Base-by-base conservation (phyloP, 2,797 vertebrate genomes). In the Pteropus rufus region DNA sequence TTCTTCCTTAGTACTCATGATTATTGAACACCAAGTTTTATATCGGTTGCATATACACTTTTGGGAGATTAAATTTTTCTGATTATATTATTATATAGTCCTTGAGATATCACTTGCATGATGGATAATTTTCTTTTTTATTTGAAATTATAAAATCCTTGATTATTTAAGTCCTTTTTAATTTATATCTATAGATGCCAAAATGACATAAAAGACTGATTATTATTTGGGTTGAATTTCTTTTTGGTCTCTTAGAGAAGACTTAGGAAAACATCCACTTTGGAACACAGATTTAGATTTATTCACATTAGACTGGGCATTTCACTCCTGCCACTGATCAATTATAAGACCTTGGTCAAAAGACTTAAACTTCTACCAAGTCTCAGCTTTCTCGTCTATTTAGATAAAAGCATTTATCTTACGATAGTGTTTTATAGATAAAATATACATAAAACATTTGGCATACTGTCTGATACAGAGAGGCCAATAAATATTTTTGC, bases 151-250 rank as follows among this genome's bases (percentile, higher is more conserved):
- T 97, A 97, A 97, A 93, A 97, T 69, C 24, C 70, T 86, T 98
- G 92, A 97, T 98, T 97, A 97, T 97, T 97, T 97, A 97, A 95
- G 92, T 41, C 3, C 1, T 97, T 98, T 89, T 96, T 91, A 98
- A 95, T 97, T 84, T 86, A 92, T 56, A 94, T 90, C 52, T 97
- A 96, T 88, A 98, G 80, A 80, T 96, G 83, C 54, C 93, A 97
- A 97, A 97, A 94, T 91, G 96, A 86, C 87, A 96, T 97, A 95
- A 97, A 97, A 82, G 8, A 1, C 34, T 93, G 67, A 56, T 76
- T 91, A 54, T 89, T 67, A 41, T 96, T 87, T 94, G n/a, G 67
- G 69, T 89, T 98, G 91, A 83, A 96, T 73, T 95, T 97, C 69
- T 62, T 41, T 96, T 98, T 97, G 86, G 84, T 97, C 92, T 98